Base-by-base conservation (phyloP, 1,140 invertebrate genomes). In the Bombus waltoni region DNA sequence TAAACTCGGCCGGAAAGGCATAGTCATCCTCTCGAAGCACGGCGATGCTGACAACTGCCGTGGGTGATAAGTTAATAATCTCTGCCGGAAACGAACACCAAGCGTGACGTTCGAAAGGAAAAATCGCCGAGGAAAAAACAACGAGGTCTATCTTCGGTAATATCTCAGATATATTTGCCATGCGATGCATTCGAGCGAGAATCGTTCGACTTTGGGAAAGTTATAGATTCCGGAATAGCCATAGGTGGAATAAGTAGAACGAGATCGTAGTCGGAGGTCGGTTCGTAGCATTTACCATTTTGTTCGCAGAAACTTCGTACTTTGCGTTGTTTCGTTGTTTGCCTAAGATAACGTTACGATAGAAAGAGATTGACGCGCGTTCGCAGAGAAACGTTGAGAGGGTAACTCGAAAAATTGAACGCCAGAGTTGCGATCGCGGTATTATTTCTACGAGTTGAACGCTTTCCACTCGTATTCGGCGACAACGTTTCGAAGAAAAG, bases 61-160 rank as follows among this genome's bases (percentile, higher is more conserved):
- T 35, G 18, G 38, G 25, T 38, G 44, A 72, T 81, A 81, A 57
- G 68, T 72, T n/a, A 72, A 81, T 59, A 18, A 81, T 38, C 47
- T 59, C 42, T n/a, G n/a, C 13, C 25, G 32, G 10, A 38, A 76
- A 13, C 47, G 35, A 38, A 28, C 72, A 13, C 28, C 35, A 32
- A 28, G 28, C 11, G 18, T 22, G 18, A 53, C 47, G 18, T 53
- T 53, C 13, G 40, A 42, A 32, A 9, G 42, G 2, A 18, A 40
- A 11, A 53, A 53, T 53, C 18, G 47, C 18, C 0, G 47, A 25
- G 38, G 10, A 28, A 32, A 38, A 22, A 32, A 38, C 11, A 62
- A 1, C 59, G 11, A 28, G 4, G 3, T n/a, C 18, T 35, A 32
- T 25, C 11, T 15, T 59, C 28, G 57, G 25, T 38, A 59, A 76